Percentiles rank a stretch among this genome's conserved stretches.
Evolutionary conservation across 2,888 invertebrate genomes (phyloP).

Genomic region (Biston betularia): DNA sequence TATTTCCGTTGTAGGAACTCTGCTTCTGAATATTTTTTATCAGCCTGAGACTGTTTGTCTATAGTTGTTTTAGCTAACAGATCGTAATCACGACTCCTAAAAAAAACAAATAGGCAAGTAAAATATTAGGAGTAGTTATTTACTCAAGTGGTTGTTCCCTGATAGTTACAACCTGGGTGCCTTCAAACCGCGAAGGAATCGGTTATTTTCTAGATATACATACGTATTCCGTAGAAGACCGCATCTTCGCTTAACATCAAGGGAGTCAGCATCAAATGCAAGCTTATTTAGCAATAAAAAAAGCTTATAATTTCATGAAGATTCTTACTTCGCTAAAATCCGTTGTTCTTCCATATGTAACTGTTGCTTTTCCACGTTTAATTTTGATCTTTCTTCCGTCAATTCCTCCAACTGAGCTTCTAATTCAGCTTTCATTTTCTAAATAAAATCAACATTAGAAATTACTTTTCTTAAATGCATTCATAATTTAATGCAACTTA

Average conservation of each 20-base stretch:
- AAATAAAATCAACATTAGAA: constrained; percentile 25
- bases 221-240: no score
- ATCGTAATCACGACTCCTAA: constrained; percentile 80
- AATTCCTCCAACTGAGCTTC: constrained; percentile 77
- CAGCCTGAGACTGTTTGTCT: constrained; percentile 86
- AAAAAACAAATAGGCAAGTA: neutral
- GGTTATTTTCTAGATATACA: no score
- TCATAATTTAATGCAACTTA: neutral
- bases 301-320: neutral
- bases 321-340: constrained; percentile 71
- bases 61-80: constrained; percentile 84
- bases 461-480: neutral
- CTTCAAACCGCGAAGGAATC: no score
- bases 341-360: constrained; percentile 78
- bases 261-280: no score
- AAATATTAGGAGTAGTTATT: neutral
- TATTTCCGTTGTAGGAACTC: constrained; percentile 84
- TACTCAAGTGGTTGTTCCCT: no score
- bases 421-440: constrained; percentile 79
- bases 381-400: constrained; percentile 71
- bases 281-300: no score
- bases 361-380: constrained; percentile 75
- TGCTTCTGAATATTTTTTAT: constrained; percentile 84
- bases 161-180: no score
- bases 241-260: no score